Evolutionary conservation across 2,888 invertebrate species (phyloP), one percentile per base, ranked within the genome.

Genomic region (Athripsodes cinereus): DNA sequence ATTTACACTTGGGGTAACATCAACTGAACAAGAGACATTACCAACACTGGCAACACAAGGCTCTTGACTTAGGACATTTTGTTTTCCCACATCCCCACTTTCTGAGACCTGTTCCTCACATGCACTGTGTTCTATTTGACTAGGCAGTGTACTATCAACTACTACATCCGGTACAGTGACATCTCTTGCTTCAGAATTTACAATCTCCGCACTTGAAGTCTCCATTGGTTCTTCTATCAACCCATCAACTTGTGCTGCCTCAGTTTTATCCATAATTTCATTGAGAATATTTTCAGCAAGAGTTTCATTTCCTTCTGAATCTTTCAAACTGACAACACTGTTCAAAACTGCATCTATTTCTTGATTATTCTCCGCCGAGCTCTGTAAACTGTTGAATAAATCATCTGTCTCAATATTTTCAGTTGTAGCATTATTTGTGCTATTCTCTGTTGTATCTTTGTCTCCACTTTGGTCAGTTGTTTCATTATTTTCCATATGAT

Each of bases 341-440:
- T 26, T 26, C 3, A 26, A 10, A 26, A 26, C 16, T 34, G 8
- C 34, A 8, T 34, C 34, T 34, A 34, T 13, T 10, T 34, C 34
- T 34, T 34, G 34, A 34, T 10, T 34, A 44, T 44, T 44, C 44
- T 44, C 44, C n/a, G 13, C 35, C 2, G 20, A 8, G 13, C 3
- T 11, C 31, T n/a, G 20, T 6, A 26, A 10, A 26, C 10, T 26
- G 31, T 54, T 48, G n/a, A n/a, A n/a, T n/a, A n/a, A n/a, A n/a
- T n/a, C n/a, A 48, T 48, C 49, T 11, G 6, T 18, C 5, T 22
- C 11, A n/a, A 19, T 11, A 22, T 20, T 48, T 19, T 52, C 55
- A 46, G 55, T 58, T 47, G 40, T 35, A 1, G 20, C 49, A 26
- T 54, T 35, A 22, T 51, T 46, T 6, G 34, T 18, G 11, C 48